Conservation (phyloP, 1,140 invertebrate genomes). For the Dendroctonus ponderosae region DNA sequence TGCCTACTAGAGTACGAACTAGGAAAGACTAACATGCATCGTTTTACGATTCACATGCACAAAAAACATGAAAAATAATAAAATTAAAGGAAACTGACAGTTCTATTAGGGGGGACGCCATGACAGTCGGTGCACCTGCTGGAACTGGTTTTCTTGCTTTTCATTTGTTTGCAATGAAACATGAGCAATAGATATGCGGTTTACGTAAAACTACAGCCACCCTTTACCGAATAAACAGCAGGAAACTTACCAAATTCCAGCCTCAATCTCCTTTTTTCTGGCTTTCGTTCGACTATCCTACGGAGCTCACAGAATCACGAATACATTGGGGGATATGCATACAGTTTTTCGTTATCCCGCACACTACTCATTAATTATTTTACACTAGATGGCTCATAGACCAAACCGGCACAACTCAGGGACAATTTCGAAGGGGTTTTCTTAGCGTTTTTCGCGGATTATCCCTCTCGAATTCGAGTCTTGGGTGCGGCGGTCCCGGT, state of each 20-base stretch:
- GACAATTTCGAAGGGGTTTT: conserved; percentile 39
- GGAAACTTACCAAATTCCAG: conserved; percentile 23
- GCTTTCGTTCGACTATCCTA: conserved; percentile 35
- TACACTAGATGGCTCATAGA: conserved; percentile 35
- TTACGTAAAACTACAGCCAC: neutral
- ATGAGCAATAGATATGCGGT: neutral
- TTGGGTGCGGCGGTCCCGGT: conserved; percentile 40
- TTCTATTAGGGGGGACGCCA: conserved; percentile 37
- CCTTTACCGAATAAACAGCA: neutral
- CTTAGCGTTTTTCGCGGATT: conserved; percentile 29
- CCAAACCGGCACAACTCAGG: conserved; percentile 30
- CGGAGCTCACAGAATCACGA: conserved; percentile 43
- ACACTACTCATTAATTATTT: conserved; percentile 40
- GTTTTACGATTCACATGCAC: neutral
- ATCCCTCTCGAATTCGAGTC: conserved; percentile 29
- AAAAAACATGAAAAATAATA: conserved; percentile 24
- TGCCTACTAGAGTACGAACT: neutral
- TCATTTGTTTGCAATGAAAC: conserved; percentile 5
- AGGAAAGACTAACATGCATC: neutral
- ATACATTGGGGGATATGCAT: conserved; percentile 46
- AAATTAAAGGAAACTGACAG: conserved; percentile 41
- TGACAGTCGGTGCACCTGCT: conserved; percentile 46
- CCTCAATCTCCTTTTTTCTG: conserved; percentile 30
- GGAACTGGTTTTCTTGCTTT: conserved; percentile 32
- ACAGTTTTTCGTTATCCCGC: conserved; percentile 41